Conservation (phyloP, 1,140 invertebrate genomes). For the Bombus pascuorum region DNA sequence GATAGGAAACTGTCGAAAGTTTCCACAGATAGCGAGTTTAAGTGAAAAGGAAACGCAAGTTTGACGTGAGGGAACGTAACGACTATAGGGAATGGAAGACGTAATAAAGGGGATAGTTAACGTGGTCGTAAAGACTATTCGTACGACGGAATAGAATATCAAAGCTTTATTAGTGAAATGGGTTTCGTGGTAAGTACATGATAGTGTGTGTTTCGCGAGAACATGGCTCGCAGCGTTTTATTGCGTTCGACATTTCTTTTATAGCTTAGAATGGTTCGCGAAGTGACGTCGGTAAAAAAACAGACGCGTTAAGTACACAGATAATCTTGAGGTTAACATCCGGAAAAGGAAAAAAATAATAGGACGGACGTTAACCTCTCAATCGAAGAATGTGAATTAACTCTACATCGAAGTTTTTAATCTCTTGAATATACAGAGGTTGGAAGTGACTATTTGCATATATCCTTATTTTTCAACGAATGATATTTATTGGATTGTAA, state of each 20-base stretch:
- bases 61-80: neutral
- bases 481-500: no score
- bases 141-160: constrained; percentile 6
- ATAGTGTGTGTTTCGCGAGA: neutral
- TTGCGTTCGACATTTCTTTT: neutral
- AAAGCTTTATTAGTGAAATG: constrained; percentile 20
- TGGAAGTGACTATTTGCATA: no score
- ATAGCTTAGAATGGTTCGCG: no score
- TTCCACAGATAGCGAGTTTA: neutral
- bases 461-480: no score
- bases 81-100: neutral
- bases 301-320: neutral
- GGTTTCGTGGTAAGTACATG: no score
- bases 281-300: neutral
- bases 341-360: neutral
- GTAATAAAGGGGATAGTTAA: constrained; percentile 25
- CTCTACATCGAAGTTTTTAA: no score
- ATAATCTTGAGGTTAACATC: neutral
- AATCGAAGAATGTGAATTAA: no score
- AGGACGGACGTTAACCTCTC: neutral
- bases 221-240: neutral
- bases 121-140: constrained; percentile 16
- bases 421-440: no score
- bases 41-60: constrained; percentile 7
- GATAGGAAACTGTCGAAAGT: neutral